Percentiles rank a stretch among this genome's conserved stretches.
phyloP scores from a whole-genome alignment of 2,888 invertebrate genomes.

The Amitus sp. region DNA sequence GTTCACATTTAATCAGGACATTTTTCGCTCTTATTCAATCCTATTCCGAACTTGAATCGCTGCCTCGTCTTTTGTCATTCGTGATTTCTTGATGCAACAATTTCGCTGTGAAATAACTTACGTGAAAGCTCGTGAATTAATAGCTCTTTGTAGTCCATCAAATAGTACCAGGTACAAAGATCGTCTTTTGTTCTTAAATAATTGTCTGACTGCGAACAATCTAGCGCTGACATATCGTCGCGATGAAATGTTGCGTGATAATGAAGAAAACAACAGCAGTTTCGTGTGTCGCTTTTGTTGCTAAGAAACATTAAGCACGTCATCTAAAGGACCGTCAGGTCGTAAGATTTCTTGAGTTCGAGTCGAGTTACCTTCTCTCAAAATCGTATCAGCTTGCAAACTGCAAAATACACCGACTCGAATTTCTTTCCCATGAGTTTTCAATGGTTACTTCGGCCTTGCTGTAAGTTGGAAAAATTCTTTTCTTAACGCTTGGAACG shows the following conservation, averaged over 20 bases:
- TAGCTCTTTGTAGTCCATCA: slow-evolving; percentile 5
- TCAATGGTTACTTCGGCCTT: not conserved
- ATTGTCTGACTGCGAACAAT: slow-evolving; percentile 14
- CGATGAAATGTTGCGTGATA: slow-evolving; percentile 15
- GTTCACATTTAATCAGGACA: slow-evolving; percentile 12
- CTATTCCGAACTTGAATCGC: not conserved
- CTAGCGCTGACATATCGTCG: too few species aligned
- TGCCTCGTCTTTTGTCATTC: not conserved
- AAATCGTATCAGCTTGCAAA: slow-evolving; percentile 8
- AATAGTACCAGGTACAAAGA: slow-evolving; percentile 4
- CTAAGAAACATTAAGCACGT: slow-evolving; percentile 5
- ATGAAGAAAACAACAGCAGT: slow-evolving; percentile 16
- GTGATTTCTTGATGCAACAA: not conserved
- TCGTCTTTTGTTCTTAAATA: slow-evolving; percentile 14
- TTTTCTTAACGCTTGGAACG: not conserved
- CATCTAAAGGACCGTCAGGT: slow-evolving; percentile 8
- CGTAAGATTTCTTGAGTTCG: slow-evolving; percentile 6
- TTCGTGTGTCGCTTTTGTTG: slow-evolving; percentile 12
- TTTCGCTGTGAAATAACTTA: not conserved
- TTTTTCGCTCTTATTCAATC: not conserved
- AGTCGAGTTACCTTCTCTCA: not conserved
- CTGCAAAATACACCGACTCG: too few species aligned
- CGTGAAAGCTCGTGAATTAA: slow-evolving; percentile 6
- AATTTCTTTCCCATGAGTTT: too few species aligned
- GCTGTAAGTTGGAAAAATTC: not conserved